These are phyloP conservation scores for Kuschelorhynchus macadamiae DNA, from an alignment of 2,888 invertebrate genomes.

Conservation along the genomic window DNA sequence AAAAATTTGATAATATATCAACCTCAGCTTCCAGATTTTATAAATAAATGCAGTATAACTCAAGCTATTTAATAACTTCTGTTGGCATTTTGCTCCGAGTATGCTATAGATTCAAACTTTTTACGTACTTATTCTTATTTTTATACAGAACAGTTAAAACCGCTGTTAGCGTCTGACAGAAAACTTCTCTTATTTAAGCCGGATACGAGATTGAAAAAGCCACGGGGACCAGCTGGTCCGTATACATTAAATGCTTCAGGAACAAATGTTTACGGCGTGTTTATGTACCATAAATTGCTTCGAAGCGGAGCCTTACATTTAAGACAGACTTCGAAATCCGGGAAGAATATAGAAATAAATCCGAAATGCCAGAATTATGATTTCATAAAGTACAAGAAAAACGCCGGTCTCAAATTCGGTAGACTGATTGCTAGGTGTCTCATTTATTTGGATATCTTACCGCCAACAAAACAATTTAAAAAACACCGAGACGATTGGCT, in stretches of 20 bases:
- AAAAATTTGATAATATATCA: no score
- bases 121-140: conserved; percentile 14
- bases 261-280: conserved; percentile 40
- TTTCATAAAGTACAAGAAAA: conserved; percentile 5
- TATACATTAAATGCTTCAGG: conserved; percentile 34
- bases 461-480: no score
- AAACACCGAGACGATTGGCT: no score
- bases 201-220: conserved; percentile 34
- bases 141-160: conserved; percentile 11
- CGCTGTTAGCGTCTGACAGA: conserved; percentile 25
- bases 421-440: no score
- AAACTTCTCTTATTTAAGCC: conserved; percentile 30
- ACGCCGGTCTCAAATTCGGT: not conserved
- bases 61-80: conserved; percentile 1
- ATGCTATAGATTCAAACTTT: conserved; percentile 20
- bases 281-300: conserved; percentile 40
- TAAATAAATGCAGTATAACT: no score
- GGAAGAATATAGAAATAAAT: conserved; percentile 24
- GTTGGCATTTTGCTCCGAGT: conserved; percentile 10
- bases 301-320: conserved; percentile 30
- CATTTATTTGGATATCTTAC: no score
- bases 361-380: conserved; percentile 5
- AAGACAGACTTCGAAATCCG: conserved; percentile 25
- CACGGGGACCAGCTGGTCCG: conserved; percentile 39
- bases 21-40: no score